A percentile compares a stretch with the other conserved stretches of the same genome.
phyloP scores from a whole-genome alignment of 2,113 vertebrate genomes.

The Rhynchomys soricoides region DNA sequence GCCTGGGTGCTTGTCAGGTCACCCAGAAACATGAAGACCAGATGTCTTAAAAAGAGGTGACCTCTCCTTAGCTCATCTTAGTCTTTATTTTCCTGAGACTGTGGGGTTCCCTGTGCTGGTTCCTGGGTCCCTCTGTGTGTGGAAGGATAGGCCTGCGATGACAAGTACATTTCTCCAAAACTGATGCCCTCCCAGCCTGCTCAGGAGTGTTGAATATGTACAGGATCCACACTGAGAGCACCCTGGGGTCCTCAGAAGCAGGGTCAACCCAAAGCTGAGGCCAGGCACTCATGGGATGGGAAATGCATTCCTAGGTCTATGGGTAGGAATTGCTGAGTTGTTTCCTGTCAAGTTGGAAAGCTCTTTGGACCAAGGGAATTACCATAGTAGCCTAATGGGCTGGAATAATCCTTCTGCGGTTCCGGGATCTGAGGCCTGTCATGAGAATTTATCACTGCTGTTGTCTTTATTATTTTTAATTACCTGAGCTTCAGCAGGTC shows the following conservation, averaged over 20 bases:
- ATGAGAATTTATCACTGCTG: slow-evolving; percentile 75
- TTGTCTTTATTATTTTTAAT: slow-evolving; percentile 73
- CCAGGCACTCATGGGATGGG: slow-evolving; percentile 68
- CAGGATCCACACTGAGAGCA: slow-evolving; percentile 67
- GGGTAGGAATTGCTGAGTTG: slow-evolving; percentile 78
- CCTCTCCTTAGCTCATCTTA: slow-evolving; percentile 90
- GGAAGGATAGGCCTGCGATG: slow-evolving; percentile 77
- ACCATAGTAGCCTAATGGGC: slow-evolving; percentile 74
- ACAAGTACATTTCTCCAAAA: slow-evolving; percentile 77
- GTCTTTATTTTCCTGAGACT: slow-evolving; percentile 89
- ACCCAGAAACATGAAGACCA: slow-evolving; percentile 92
- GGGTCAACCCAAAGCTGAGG: slow-evolving; percentile 63
- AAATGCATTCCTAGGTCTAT: slow-evolving; percentile 70
- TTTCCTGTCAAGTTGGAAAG: slow-evolving; percentile 80
- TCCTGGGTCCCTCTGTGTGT: slow-evolving; percentile 83
- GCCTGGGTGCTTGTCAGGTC: slow-evolving; percentile 78
- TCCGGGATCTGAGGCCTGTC: slow-evolving; percentile 79
- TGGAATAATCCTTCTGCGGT: slow-evolving; percentile 80
- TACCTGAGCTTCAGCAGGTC: slow-evolving; percentile 19
- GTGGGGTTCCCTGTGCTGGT: slow-evolving; percentile 81
- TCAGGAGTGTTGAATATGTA: slow-evolving; percentile 71
- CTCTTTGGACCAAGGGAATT: slow-evolving; percentile 79
- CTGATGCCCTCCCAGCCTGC: slow-evolving; percentile 62
- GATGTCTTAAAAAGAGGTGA: slow-evolving; percentile 87
- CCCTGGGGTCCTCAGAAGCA: slow-evolving; percentile 70